Conservation (phyloP, 2,113 vertebrate genomes). For the Rhinolophus ferrumequinum region DNA sequence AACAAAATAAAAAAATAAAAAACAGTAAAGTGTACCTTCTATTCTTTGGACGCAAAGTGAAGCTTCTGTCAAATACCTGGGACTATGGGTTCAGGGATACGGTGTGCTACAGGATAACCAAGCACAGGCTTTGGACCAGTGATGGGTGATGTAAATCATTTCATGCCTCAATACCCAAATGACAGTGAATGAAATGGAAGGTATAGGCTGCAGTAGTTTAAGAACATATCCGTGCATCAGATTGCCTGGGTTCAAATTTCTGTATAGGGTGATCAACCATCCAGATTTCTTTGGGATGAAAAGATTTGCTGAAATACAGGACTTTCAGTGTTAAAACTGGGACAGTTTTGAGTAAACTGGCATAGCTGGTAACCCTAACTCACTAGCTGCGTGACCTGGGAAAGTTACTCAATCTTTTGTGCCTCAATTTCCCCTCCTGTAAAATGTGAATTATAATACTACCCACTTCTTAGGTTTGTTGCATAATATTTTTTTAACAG, state of each 20-base stretch:
- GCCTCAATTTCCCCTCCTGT: not conserved
- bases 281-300: not conserved
- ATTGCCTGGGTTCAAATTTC: not conserved
- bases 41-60: not conserved
- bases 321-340: not conserved
- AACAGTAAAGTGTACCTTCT: not conserved
- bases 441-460: not conserved
- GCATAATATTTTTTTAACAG: not conserved
- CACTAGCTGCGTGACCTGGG: not conserved
- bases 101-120: fast-evolving
- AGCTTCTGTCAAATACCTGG: not conserved
- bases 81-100: not conserved
- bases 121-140: not conserved
- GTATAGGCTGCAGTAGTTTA: not conserved
- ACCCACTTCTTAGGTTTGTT: not conserved
- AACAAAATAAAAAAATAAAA: not conserved
- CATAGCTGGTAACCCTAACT: not conserved
- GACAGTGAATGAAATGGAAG: not conserved
- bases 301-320: not conserved
- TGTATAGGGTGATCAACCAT: not conserved
- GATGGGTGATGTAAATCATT: not conserved
- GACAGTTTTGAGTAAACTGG: not conserved
- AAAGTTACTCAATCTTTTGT: not conserved
- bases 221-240: not conserved
- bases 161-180: not conserved